Evolutionary conservation across 2,113 vertebrate species (phyloP), one percentile per base, ranked within the genome.

Genomic region (Benitochromis conjunctus): DNA sequence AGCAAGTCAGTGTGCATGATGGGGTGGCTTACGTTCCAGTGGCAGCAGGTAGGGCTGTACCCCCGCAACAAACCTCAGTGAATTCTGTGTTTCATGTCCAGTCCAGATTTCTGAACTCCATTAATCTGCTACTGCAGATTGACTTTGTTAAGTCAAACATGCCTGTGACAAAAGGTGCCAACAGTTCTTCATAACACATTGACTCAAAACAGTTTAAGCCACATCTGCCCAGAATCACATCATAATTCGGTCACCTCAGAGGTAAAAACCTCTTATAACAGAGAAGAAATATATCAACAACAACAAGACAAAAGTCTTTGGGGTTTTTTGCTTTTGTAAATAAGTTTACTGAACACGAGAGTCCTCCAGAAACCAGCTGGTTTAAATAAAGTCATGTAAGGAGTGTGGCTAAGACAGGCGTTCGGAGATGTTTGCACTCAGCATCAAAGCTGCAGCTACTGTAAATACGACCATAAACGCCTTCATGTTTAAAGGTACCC

Each of bases 301-400:
- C 5, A 69, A 24, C 3, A 43, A 3, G 3, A n/a, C 6, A 41
- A 41, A 21, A 4, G 1, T 0, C 6, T 5, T 41, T 26, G 26
- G 26, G 26, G 2, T 0, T 5, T 21, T 9, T 9, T 0, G 2
- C 11, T 2, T 69, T 16, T 16, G 4, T 16, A 43, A 66, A 66
- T 9, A 69, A 71, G 21, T 48, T 43, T 9, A 5, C 43, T 48
- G 24, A 48, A 74, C 24, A 29, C 9, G 13, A 48, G 66, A 48
- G 18, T 48, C 69, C 41, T 48, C 9, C 14, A 48, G 21, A 74
- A 74, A 74, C 66, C 41, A 48, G 41, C 41, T 48, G 69, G 9
- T 74, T 29, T 74, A 48, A 48, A 74, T 48, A 74, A 29, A 74
- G 43, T 48, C 16, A 0, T 29, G 24, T 48, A 74, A 29, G 41